Evolutionary conservation across 2,888 invertebrate species (phyloP).

Genomic region (Acleris holmiana): DNA sequence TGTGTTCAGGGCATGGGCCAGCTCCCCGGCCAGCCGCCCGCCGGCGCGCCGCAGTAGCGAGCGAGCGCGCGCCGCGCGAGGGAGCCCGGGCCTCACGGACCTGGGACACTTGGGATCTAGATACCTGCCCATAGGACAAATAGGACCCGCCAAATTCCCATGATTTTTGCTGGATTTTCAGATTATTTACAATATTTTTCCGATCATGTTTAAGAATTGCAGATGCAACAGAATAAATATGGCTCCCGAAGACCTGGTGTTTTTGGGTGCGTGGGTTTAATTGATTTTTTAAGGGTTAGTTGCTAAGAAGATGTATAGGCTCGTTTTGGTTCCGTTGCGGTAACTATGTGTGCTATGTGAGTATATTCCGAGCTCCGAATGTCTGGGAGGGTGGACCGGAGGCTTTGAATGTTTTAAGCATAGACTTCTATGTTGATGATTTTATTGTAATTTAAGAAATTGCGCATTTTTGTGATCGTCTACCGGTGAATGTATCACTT

Average conservation of each 20-base stretch:
- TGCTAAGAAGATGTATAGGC: slow-evolving; percentile 26
- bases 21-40: slow-evolving; percentile 73
- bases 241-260: too few relatives aligned
- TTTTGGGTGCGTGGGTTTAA: background rate
- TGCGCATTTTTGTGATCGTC: background rate
- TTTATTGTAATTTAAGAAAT: background rate
- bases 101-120: too few relatives aligned
- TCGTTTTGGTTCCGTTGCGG: background rate
- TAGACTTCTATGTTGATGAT: slow-evolving; percentile 3
- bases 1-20: slow-evolving; percentile 73
- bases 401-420: too few relatives aligned
- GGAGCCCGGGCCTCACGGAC: too few relatives aligned
- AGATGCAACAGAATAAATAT: too few relatives aligned
- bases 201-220: too few relatives aligned
- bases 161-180: too few relatives aligned
- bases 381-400: too few relatives aligned
- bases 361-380: too few relatives aligned
- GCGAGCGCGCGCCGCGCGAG: slow-evolving; percentile 42
- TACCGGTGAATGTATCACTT: slow-evolving; percentile 4
- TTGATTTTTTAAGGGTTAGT: background rate
- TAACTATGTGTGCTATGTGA: slow-evolving; percentile 11
- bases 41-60: slow-evolving; percentile 79
- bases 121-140: too few relatives aligned
- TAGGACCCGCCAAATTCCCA: too few relatives aligned
- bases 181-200: too few relatives aligned